Conservation (phyloP, 2,888 invertebrate genomes). For the Thumatha senex region DNA sequence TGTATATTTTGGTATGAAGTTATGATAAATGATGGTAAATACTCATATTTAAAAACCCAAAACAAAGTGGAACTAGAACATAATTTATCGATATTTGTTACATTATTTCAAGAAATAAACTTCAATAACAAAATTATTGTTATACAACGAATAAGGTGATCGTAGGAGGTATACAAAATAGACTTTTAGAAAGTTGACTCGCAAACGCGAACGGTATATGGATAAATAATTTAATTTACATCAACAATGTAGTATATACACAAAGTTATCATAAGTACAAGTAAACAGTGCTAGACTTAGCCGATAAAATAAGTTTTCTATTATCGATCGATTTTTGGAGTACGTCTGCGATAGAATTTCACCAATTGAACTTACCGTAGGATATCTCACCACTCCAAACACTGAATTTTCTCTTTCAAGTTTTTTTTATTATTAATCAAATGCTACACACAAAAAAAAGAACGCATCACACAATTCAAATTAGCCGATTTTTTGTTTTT, state of each 20-base stretch:
- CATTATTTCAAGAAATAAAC: neutral
- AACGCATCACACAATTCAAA: conserved; percentile 35
- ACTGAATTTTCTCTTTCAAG: conserved; percentile 7
- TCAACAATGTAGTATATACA: conserved; percentile 7
- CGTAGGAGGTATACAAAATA: conserved; percentile 3
- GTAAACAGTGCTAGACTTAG: conserved; percentile 34
- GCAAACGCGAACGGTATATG: conserved; percentile 41
- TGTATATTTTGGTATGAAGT: too few species aligned
- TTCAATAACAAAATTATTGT: neutral
- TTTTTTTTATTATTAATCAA: conserved; percentile 14
- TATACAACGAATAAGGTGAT: neutral
- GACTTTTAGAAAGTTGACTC: conserved; percentile 43
- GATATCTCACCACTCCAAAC: conserved; percentile 33
- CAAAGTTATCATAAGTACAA: conserved; percentile 15
- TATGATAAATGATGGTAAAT: too few species aligned
- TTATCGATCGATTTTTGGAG: conserved; percentile 72
- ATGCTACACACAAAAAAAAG: conserved; percentile 30
- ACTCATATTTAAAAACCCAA: too few species aligned
- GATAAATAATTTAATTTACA: conserved; percentile 18
- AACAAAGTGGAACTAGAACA: too few species aligned
- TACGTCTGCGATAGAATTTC: conserved; percentile 37
- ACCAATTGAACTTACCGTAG: conserved; percentile 31
- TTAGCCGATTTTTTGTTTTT: conserved; percentile 42
- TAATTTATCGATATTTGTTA: neutral
- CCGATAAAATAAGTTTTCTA: conserved; percentile 57